These are phyloP conservation scores for Hippocampus zosterae DNA, from an alignment of 2,113 vertebrate genomes.

Conservation along the genomic window DNA sequence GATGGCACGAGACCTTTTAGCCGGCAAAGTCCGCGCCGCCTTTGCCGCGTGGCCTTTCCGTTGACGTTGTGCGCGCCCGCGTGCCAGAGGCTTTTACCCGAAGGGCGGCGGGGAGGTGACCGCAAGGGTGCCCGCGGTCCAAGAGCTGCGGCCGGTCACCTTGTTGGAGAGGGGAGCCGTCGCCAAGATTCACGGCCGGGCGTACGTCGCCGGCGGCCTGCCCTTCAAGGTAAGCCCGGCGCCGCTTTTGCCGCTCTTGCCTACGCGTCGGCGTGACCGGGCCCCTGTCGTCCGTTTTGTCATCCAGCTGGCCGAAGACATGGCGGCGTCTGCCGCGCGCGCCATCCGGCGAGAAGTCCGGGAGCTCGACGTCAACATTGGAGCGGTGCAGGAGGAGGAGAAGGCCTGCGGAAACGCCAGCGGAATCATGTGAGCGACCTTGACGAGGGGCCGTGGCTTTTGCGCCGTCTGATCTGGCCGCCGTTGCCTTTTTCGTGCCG, in stretches of 20 bases:
- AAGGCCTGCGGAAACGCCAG: constrained; percentile 85
- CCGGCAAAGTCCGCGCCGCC: too few species aligned
- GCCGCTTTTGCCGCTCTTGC: too few species aligned
- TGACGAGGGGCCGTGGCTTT: too few species aligned
- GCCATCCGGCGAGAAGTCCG: constrained; percentile 91
- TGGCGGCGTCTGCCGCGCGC: constrained; percentile 84
- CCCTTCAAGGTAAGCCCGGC: constrained; percentile 81
- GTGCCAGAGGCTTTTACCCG: constrained; percentile 89
- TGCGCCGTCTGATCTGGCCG: too few species aligned
- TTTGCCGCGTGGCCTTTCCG: too few species aligned
- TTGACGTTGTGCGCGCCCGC: neutral
- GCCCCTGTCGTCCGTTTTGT: neutral
- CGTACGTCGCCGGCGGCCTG: constrained; percentile 89
- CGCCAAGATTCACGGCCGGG: constrained; percentile 90
- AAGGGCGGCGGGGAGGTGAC: constrained; percentile 90
- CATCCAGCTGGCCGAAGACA: constrained; percentile 87
- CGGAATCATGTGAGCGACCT: constrained; percentile 90
- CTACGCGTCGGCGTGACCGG: neutral
- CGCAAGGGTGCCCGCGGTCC: constrained; percentile 80
- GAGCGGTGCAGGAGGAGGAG: constrained; percentile 83
- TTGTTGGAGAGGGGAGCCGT: constrained; percentile 88
- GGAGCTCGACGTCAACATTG: constrained; percentile 90
- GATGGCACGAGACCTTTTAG: too few species aligned
- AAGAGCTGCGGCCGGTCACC: constrained; percentile 81
- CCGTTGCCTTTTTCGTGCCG: too few species aligned